Base-by-base conservation (phyloP, 2,797 vertebrate genomes). In the Sebastes iracundus region DNA sequence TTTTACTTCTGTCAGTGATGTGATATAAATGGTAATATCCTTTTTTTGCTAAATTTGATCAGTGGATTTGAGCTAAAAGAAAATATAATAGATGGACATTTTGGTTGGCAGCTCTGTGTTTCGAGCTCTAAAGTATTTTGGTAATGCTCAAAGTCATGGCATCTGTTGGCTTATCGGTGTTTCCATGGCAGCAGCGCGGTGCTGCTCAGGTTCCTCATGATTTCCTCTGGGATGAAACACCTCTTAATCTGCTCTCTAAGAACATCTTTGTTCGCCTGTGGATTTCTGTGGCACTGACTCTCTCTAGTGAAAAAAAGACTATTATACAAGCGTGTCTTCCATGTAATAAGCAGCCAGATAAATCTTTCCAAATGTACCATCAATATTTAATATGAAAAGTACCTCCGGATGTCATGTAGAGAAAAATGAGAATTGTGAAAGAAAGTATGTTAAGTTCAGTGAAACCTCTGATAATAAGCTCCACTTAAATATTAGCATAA, bases 151-250 rank as follows among this genome's bases (percentile, higher is more conserved):
- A 75, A 85, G 69, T 76, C 80, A 42, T 82, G 76, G 67, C 79
- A 93, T 87, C 90, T 90, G 84, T 91, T 83, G 75, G 71, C 70
- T 78, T 67, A 85, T 87, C 49, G 65, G 42, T 42, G 90, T 94
- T 93, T 84, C 88, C 90, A 90, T 90, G 87, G 87, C 28, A 91
- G 85, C 89, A 32, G 80, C 72, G 68, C 30, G 60, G 76, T 69
- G 67, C 77, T 62, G 74, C 74, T 72, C 58, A 79, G 77, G 79
- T 87, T 75, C 52, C 46, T 77, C 52, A 32, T 88, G 88, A 91
- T 92, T 92, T 94, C 92, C 90, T 91, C 66, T 74, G 81, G 85
- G 89, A 91, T 84, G 79, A 76, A 82, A 82, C 78, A 60, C 75
- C 78, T 90, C 80, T 56, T 28, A 70, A 75, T 71, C 76, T 73